Conservation (phyloP, 2,797 vertebrate species). For the Pipistrellus nathusii region DNA sequence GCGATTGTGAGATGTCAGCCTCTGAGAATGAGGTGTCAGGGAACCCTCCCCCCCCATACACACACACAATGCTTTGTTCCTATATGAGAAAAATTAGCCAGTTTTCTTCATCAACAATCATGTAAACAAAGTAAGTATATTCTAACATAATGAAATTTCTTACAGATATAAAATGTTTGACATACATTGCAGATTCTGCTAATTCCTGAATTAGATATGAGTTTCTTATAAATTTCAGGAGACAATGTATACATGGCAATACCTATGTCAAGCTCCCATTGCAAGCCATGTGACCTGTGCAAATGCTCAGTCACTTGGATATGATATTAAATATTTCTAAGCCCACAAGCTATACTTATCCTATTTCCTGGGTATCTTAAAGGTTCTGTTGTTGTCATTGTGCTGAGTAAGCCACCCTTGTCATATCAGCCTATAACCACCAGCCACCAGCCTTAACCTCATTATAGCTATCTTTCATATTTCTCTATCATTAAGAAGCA, state of each 20-base stretch:
- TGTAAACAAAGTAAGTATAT: background rate
- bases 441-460: background rate
- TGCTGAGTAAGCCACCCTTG: background rate
- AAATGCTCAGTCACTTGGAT: constrained; percentile 7
- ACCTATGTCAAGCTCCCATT: background rate
- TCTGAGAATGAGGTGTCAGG: background rate
- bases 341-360: background rate
- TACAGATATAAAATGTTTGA: background rate
- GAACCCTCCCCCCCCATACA: background rate
- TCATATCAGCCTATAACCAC: background rate
- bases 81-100: background rate
- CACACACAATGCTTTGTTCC: background rate
- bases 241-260: background rate
- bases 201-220: background rate
- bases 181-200: background rate
- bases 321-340: constrained; percentile 9
- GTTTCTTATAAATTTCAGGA: background rate
- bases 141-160: background rate
- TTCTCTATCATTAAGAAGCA: background rate
- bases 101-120: background rate
- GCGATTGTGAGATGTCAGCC: background rate
- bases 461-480: background rate
- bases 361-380: background rate
- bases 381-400: background rate
- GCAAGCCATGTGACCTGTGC: background rate